Evolutionary conservation across 1,140 invertebrate genomes (phyloP), one percentile per base, ranked within the genome.

Genomic region (Listronotus oregonensis): DNA sequence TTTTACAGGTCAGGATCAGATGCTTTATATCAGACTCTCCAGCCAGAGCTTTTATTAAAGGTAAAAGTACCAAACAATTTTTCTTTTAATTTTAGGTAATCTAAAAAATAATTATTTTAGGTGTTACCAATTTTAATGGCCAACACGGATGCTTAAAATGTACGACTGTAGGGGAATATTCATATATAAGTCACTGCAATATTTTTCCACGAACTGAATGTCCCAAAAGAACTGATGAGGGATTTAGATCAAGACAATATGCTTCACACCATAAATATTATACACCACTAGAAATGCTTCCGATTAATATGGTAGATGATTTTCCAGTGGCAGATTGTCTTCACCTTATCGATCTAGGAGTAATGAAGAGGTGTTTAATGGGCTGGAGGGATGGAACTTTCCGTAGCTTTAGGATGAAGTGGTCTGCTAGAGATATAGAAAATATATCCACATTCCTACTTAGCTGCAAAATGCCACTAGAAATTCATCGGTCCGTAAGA

Each of bases 231-330:
- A 64, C 50, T 3, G 52, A 64, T 64, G 21, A 40, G 3, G 15
- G 14, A 49, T 58, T 65, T 65, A 4, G 54, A 17, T 37, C 1
- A 21, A 5, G 39, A 1, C 37, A 21, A 11, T 37, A 65, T 58
- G 63, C 6, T 7, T 21, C 10, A n/a, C 72, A 73, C 54, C 71
- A 73, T 63, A 73, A 73, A 64, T 0, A 11, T 1, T 57, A 68
- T 37, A 65, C 66, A 9, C 69, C 71, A 11, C 43, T 74, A 43
- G 39, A 67, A 21, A 46, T 52, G 52, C 37, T 75, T 12, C 42
- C 49, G 0, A 68, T 75, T 57, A 67, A 73, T 58, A 75, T 75
- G 72, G 21, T 72, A 4, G 46, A 66, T 46, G 56, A 72, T 58
- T 69, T 75, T 64, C 67, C 68, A 0, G 69, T 72, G 6, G 50